Conservation (phyloP, 1,140 invertebrate species). For the Hestina assimilis region DNA sequence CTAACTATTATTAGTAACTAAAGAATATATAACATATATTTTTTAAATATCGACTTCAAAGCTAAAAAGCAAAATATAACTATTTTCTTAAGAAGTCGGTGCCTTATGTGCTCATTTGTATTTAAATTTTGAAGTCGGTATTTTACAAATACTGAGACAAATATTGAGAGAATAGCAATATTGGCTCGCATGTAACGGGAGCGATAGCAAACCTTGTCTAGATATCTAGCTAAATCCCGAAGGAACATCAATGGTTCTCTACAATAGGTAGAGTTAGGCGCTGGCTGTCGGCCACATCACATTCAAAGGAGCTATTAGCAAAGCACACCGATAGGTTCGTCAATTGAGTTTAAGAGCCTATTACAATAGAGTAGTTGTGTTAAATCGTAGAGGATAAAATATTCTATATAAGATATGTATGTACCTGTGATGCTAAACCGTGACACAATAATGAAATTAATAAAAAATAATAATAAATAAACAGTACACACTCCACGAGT, state of each 20-base stretch:
- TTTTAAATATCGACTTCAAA: too few relatives aligned
- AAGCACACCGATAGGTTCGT: constrained; percentile 52
- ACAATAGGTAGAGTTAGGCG: constrained; percentile 34
- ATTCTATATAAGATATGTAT: background rate
- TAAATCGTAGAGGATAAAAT: background rate
- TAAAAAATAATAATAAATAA: too few relatives aligned
- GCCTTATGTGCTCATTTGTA: too few relatives aligned
- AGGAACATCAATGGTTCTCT: constrained; percentile 50
- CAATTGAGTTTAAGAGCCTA: constrained; percentile 41
- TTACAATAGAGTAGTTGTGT: background rate
- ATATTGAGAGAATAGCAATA: background rate
- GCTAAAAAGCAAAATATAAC: too few relatives aligned
- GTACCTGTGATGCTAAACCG: too few relatives aligned
- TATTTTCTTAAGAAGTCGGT: too few relatives aligned
- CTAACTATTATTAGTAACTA: too few relatives aligned
- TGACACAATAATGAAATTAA: too few relatives aligned
- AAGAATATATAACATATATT: too few relatives aligned
- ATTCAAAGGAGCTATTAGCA: constrained; percentile 65
- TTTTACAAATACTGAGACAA: too few relatives aligned
- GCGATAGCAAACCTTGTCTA: constrained; percentile 25
- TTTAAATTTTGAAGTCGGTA: too few relatives aligned
- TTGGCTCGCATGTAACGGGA: background rate
- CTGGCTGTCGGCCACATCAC: constrained; percentile 43
- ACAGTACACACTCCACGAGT: too few relatives aligned
- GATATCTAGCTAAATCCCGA: constrained; percentile 56